Evolutionary conservation across 1,140 invertebrate species (phyloP), one percentile per base, ranked within the genome.

Genomic region (Brachionus plicatilis): DNA sequence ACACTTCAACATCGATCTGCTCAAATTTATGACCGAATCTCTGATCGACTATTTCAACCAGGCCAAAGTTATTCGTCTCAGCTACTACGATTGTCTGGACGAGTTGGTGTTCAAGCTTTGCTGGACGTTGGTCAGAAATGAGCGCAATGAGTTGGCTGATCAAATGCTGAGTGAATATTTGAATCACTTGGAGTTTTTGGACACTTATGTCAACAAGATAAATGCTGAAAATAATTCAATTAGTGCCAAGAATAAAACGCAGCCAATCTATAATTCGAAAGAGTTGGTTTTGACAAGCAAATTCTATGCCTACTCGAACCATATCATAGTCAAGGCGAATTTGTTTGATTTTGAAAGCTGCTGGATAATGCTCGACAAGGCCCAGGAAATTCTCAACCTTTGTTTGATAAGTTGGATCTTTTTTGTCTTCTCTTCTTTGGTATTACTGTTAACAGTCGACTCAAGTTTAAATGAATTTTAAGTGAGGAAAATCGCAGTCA

Each of bases 151-250:
- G 4, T 33, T 82, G 6, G 79, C 79, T 33, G 53, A 82, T 47
- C 12, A 24, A 45, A 47, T 82, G 37, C 11, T 82, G 1, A n/a
- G 7, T 27, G 79, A 82, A 82, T 82, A 82, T 68, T 47, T 82
- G 20, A 68, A 43, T 45, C 43, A 82, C 56, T 82, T 82, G 29
- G 79, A 68, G 4, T 82, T 65, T 82, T 82, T 82, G n/a, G 79
- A 82, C 53, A 65, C 53, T 8, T 76, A 76, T 50, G 41, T 76
- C 1, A 76, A 50, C 33, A 45, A 17, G 24, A 76, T 76, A 47
- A 47, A 76, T 76, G 45, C 24, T 47, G 72, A 76, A 50, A 76
- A 76, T 50, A 76, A 76, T 50, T 50, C 47, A 27, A 50, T 76
- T 11, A 76, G 45, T 76, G 43, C 72, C 8, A 76, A 76, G 11